phyloP scores from a whole-genome alignment of 2,888 invertebrate species.

The Mongoloraphidia duomilia region DNA sequence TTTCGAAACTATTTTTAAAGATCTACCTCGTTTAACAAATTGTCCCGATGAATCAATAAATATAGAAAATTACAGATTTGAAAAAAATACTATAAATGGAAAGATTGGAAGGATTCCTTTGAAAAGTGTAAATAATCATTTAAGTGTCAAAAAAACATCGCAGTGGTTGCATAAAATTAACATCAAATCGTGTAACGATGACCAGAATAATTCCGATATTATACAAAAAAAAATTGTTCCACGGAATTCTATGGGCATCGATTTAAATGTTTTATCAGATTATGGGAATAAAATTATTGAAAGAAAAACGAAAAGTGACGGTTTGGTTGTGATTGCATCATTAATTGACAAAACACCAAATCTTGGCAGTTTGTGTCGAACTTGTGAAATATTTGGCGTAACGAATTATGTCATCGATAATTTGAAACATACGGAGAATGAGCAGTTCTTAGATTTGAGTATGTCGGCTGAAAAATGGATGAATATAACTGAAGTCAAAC shows the following conservation, averaged over 20 bases:
- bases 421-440: constrained; percentile 49
- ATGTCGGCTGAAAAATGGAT: constrained; percentile 87
- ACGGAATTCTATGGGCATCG: constrained; percentile 40
- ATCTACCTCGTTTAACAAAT: constrained; percentile 20
- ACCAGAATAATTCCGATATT: too few species aligned
- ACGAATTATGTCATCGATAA: constrained; percentile 60
- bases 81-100: too few species aligned
- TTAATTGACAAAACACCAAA: constrained; percentile 76
- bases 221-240: constrained; percentile 74
- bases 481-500: constrained; percentile 59
- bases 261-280: constrained; percentile 20
- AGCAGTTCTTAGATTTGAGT: constrained; percentile 73
- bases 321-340: constrained; percentile 70
- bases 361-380: constrained; percentile 81
- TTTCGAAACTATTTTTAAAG: constrained; percentile 17
- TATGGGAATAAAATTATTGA: constrained; percentile 13
- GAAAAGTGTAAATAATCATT: too few species aligned
- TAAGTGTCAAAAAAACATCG: too few species aligned
- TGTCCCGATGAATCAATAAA: constrained; percentile 10
- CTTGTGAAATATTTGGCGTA: constrained; percentile 81
- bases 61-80: background rate
- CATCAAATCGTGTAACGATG: too few species aligned
- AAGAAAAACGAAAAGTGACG: constrained; percentile 22
- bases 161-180: too few species aligned
- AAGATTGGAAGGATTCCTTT: too few species aligned